phyloP scores from a whole-genome alignment of 2,888 invertebrate species.

The Drosophila paranaensis region DNA sequence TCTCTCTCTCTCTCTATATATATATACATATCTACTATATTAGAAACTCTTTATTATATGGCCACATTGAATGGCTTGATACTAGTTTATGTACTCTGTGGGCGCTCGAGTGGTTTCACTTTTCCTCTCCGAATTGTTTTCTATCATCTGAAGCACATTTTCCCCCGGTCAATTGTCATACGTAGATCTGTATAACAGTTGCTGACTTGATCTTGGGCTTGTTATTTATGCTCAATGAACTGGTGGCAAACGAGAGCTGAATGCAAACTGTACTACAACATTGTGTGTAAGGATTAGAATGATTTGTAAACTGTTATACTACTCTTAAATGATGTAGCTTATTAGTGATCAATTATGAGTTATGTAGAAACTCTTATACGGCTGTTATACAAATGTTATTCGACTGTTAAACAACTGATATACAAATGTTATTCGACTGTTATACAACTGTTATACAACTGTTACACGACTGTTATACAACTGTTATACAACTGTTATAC shows the following conservation, averaged over 20 bases:
- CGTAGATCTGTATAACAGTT: constrained; percentile 4
- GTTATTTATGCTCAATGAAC: not conserved
- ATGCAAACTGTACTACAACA: not conserved
- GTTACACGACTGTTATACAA: not conserved
- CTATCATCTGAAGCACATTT: not conserved
- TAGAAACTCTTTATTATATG: constrained; percentile 30
- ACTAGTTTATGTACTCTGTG: constrained; percentile 17
- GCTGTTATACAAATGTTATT: not conserved
- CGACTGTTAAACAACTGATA: not conserved
- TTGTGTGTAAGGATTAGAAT: not conserved
- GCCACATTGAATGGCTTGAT: constrained; percentile 17
- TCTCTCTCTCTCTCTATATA: too few relatives aligned
- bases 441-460: constrained; percentile 5
- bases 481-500: too few relatives aligned
- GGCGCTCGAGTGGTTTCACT: constrained; percentile 46
- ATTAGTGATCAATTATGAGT: not conserved
- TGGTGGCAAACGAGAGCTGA: not conserved
- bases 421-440: constrained; percentile 10
- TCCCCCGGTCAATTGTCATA: not conserved
- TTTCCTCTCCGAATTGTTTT: constrained; percentile 23
- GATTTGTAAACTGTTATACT: constrained; percentile 3
- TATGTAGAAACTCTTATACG: not conserved
- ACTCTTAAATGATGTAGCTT: not conserved
- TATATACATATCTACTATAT: not conserved
- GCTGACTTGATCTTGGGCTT: not conserved